Conservation (phyloP, 2,113 vertebrate genomes). For the Romanogobio albipinnatus region DNA sequence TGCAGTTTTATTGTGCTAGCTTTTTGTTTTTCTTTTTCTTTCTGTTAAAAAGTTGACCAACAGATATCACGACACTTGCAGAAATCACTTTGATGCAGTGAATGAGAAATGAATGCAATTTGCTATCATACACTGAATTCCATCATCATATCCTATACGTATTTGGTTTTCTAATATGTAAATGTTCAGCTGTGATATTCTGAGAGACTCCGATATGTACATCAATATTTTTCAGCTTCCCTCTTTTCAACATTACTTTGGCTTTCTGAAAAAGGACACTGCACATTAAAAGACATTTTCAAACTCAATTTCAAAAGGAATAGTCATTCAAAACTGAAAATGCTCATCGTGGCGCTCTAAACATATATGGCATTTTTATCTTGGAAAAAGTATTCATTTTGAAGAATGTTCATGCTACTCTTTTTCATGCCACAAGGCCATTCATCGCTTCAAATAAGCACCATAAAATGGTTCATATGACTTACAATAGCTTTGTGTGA, state of each 20-base stretch:
- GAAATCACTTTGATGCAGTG: neutral
- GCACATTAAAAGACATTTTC: neutral
- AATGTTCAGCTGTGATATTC: neutral
- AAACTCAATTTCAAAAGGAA: neutral
- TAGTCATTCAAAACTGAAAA: neutral
- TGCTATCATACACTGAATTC: neutral
- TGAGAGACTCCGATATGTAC: conserved; percentile 15
- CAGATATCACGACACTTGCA: neutral
- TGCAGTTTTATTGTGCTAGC: neutral
- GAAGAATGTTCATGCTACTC: neutral
- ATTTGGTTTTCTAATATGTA: neutral
- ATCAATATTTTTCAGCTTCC: neutral
- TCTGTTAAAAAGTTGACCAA: neutral
- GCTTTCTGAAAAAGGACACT: conserved; percentile 43
- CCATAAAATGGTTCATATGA: neutral
- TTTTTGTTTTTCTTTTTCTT: no score
- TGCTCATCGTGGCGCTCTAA: neutral
- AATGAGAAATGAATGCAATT: neutral
- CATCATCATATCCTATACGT: no score
- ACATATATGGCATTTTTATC: neutral
- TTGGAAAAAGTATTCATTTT: neutral
- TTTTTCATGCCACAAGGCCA: neutral
- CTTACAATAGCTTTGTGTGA: neutral
- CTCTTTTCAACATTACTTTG: conserved; percentile 37
- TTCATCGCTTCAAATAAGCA: neutral